Evolutionary conservation across 2,113 vertebrate genomes (phyloP).

Genomic region (Sapayoa aenigma): DNA sequence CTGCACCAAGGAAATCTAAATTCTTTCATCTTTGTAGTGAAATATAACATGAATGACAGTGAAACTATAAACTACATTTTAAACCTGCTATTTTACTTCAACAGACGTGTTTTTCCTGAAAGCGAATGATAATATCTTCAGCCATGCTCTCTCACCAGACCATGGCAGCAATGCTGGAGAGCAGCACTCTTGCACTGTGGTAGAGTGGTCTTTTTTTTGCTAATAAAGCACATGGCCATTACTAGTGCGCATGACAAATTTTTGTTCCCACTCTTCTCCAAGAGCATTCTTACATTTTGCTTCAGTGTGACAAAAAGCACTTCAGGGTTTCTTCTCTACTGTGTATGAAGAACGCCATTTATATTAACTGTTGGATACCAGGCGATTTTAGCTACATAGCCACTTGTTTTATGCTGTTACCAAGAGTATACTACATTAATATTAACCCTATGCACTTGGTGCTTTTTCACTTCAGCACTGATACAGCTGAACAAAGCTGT

Average conservation of each 20-base stretch:
- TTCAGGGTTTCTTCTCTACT: neutral
- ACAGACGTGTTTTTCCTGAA: neutral
- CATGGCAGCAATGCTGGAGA: neutral
- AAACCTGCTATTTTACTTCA: neutral
- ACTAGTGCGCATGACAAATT: neutral
- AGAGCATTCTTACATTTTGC: neutral
- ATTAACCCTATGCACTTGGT: fast-evolving
- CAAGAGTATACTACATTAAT: neutral
- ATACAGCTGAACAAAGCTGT: neutral
- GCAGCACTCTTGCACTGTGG: neutral
- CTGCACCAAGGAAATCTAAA: neutral
- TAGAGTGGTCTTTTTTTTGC: neutral
- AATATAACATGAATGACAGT: neutral
- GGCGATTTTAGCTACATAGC: neutral
- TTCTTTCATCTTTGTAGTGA: neutral
- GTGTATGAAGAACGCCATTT: neutral
- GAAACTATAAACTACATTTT: neutral
- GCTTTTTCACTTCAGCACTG: neutral
- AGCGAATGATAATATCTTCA: neutral
- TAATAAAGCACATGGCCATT: neutral
- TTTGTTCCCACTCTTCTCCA: neutral
- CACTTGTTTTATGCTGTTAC: neutral
- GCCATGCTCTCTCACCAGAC: neutral
- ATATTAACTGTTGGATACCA: neutral
- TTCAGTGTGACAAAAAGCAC: neutral